A percentile compares a stretch with the other conserved stretches of the same genome.
phyloP scores from a whole-genome alignment of 2,797 vertebrate genomes.

The Etheostoma perlongum region DNA sequence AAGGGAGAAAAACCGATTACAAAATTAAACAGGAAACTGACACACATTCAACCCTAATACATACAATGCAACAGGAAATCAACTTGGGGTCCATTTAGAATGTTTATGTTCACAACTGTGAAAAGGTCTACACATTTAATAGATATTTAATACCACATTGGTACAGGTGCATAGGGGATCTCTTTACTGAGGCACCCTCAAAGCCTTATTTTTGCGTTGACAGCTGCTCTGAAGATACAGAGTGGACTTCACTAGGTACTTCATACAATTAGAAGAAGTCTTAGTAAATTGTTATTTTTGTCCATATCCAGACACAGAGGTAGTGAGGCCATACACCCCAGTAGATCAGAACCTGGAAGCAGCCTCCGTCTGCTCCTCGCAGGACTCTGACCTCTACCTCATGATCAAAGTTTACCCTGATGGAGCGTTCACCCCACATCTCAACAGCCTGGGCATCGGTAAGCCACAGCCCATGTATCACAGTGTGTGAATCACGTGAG shows the following conservation, averaged over 20 bases:
- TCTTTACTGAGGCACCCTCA: not conserved
- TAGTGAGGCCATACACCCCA: conserved; percentile 95
- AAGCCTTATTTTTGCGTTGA: not conserved
- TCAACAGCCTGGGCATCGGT: conserved; percentile 90
- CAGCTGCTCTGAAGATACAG: not conserved
- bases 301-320: conserved; percentile 85
- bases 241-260: not conserved
- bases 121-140: too few relatives aligned
- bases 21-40: too few relatives aligned
- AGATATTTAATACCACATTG: not conserved
- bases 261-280: not conserved
- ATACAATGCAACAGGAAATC: too few relatives aligned
- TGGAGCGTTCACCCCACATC: conserved; percentile 89
- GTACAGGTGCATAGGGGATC: not conserved
- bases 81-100: too few relatives aligned
- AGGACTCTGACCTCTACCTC: conserved; percentile 86
- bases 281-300: not conserved
- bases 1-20: too few relatives aligned
- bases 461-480: conserved; percentile 40
- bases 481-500: too few relatives aligned
- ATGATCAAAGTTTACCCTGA: conserved; percentile 95
- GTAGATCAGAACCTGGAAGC: conserved; percentile 84
- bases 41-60: too few relatives aligned
- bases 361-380: conserved; percentile 66
- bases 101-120: too few relatives aligned